These are phyloP conservation scores for Lepus townsendii DNA, from an alignment of 2,797 vertebrate species.

Conservation along the genomic window DNA sequence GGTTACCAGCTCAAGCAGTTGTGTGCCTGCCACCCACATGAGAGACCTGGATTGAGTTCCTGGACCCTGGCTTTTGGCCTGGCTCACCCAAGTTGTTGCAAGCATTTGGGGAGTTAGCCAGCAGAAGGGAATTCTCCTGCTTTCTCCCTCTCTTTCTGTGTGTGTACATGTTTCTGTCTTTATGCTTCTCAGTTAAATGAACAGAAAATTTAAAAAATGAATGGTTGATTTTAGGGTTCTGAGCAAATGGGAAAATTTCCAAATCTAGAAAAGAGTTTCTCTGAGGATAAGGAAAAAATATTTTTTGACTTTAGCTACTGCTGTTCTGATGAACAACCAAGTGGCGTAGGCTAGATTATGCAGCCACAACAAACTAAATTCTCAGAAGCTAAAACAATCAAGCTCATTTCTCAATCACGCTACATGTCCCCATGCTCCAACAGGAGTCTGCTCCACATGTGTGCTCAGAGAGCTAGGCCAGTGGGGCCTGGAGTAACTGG, in stretches of 20 bases:
- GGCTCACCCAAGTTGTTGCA: too few species aligned
- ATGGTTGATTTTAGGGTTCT: not conserved
- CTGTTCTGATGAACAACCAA: not conserved
- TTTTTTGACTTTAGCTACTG: not conserved
- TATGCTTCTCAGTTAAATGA: too few species aligned
- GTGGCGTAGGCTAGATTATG: not conserved
- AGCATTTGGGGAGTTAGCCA: too few species aligned
- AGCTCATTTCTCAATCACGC: not conserved
- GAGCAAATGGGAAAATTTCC: not conserved
- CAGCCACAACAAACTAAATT: not conserved
- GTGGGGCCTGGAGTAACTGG: not conserved
- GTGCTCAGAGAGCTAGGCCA: not conserved
- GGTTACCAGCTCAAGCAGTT: too few species aligned
- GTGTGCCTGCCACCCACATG: too few species aligned
- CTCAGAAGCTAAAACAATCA: not conserved
- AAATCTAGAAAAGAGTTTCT: slow-evolving; percentile 32
- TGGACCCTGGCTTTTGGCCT: too few species aligned
- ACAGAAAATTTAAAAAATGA: too few species aligned
- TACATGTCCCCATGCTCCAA: not conserved
- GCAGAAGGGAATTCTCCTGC: too few species aligned
- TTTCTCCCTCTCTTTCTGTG: too few species aligned
- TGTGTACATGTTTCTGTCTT: too few species aligned
- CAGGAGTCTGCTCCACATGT: not conserved
- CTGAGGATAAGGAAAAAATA: slow-evolving; percentile 3
- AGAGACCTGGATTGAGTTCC: too few species aligned